These are phyloP conservation scores for Eufriesea mexicana DNA, from an alignment of 1,140 invertebrate species.

Conservation along the genomic window DNA sequence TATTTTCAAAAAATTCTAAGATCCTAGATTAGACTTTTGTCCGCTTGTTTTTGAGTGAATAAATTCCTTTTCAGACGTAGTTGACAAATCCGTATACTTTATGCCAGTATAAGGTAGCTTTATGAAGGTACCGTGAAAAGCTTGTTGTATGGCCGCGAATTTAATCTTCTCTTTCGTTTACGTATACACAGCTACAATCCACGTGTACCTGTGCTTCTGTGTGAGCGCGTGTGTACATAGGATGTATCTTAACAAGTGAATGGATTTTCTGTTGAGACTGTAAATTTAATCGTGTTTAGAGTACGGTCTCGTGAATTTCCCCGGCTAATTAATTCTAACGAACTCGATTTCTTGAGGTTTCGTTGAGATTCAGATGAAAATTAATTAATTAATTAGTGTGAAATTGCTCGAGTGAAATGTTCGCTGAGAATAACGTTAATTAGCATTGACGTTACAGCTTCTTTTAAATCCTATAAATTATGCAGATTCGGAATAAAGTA, in stretches of 20 bases:
- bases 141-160: not conserved
- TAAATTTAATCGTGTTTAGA: not conserved
- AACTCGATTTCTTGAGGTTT: too few species aligned
- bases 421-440: too few species aligned
- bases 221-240: not conserved
- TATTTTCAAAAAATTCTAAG: not conserved
- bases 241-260: not conserved
- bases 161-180: constrained; percentile 16
- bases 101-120: constrained; percentile 8
- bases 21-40: not conserved
- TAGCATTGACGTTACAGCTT: too few species aligned
- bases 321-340: not conserved
- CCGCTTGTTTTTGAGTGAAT: not conserved
- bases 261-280: not conserved
- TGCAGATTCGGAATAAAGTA: too few species aligned
- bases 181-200: not conserved
- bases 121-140: not conserved
- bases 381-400: too few species aligned
- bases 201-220: not conserved
- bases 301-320: not conserved
- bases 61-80: not conserved
- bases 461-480: too few species aligned
- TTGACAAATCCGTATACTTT: constrained; percentile 6
- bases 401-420: too few species aligned
- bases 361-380: too few species aligned